Base-by-base conservation (phyloP, 2,797 vertebrate genomes). In the Chaenodraco wilsoni region DNA sequence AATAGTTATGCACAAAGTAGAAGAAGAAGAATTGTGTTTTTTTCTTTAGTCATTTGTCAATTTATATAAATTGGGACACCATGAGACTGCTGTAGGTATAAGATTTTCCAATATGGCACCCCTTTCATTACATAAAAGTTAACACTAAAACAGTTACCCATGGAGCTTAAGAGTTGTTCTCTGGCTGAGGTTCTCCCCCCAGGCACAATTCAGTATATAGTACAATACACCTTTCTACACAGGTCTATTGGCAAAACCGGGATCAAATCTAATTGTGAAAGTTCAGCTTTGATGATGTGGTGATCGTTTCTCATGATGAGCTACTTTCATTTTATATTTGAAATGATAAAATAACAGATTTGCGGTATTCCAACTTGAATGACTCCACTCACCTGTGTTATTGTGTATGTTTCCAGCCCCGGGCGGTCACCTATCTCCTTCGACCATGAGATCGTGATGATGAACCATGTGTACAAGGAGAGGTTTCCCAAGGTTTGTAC, bases 391-490 rank as follows among this genome's bases (percentile, higher is more conserved):
- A 49, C 40, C 8, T 69, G 43, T 41, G 9, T 71, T 9, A 64
- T 10, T 72, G 31, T 64, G 31, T 66, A 21, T 23, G 1, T 2
- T 81, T 93, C 68, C 84, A 99, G 98, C 88, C 98, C 98, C 21
- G 98, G 97, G 33, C 97, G 98, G 65, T 98, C 96, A 48, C 97
- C 97, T 1, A 93, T 98, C 91, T 97, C 96, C 75, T 99, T 97
- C 83, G 98, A 99, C 93, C 96, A 97, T 86, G 98, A 99, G 95
- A 99, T 99, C 81, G 95, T 99, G 90, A 99, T 99, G 98, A 98
- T 99, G 97, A 99, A 99, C 93, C 97, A 99, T 90, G 97, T 99
- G 59, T 99, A 99, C 94, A 99, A 99, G 93, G 98, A 99, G 94
- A 94, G 98, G 70, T 99, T 99, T 91, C 98, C 98, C 6, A 99